A percentile compares a stretch with the other conserved stretches of the same genome.
phyloP scores from a whole-genome alignment of 2,797 vertebrate genomes.

The Bradypodion pumilum region DNA sequence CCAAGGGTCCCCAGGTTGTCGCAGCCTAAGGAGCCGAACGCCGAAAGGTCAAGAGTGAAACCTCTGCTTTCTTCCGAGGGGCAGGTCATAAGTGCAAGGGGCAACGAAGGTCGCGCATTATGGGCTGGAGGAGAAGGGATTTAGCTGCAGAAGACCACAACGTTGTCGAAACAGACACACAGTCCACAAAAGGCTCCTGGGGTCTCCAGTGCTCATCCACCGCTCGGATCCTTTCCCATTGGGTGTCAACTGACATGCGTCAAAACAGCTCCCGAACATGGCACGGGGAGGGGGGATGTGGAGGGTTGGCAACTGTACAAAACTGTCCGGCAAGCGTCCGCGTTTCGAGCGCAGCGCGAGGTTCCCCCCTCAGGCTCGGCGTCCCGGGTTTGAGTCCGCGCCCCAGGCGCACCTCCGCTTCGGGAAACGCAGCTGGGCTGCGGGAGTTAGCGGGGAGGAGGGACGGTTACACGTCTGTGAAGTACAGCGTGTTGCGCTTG shows the following conservation, averaged over 20 bases:
- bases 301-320: conserved; percentile 53
- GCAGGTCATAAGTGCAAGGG: conserved; percentile 57
- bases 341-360: conserved; percentile 49
- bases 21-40: too few relatives aligned
- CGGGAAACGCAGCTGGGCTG: conserved; percentile 17
- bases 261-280: conserved; percentile 70
- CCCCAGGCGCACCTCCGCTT: conserved; percentile 35
- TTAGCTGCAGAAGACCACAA: conserved; percentile 28
- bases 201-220: conserved; percentile 59
- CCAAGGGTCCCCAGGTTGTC: conserved; percentile 39
- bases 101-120: conserved; percentile 37
- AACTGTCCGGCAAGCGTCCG: conserved; percentile 70
- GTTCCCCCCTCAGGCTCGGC: conserved; percentile 26
- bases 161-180: conserved; percentile 60
- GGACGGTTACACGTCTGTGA: conserved; percentile 91
- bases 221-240: conserved; percentile 65
- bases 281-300: conserved; percentile 67
- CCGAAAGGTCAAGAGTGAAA: not conserved
- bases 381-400: conserved; percentile 60
- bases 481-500: conserved; percentile 96
- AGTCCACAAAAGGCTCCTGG: conserved; percentile 49
- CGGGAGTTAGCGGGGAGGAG: conserved; percentile 60
- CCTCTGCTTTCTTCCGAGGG: conserved; percentile 48
- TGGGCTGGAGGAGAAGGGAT: conserved; percentile 22
- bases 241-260: conserved; percentile 73